Percentiles rank a stretch among this genome's conserved stretches.
Evolutionary conservation across 2,888 invertebrate genomes (phyloP).

Genomic region (Cynaeus angustus): DNA sequence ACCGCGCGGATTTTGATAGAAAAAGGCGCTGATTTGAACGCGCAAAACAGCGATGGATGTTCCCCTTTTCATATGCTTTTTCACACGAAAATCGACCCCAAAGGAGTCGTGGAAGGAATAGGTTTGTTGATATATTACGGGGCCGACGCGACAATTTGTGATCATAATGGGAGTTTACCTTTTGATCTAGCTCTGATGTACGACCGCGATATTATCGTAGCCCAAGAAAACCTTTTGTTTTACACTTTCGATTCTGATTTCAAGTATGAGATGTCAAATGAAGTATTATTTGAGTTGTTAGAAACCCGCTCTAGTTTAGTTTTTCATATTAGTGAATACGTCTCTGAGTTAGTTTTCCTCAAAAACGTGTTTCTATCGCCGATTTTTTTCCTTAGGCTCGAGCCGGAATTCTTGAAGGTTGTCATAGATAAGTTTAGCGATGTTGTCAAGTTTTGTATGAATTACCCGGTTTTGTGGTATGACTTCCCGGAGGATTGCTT

Average conservation of each 20-base stretch:
- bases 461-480: background rate
- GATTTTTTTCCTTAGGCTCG: background rate
- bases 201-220: background rate
- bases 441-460: background rate
- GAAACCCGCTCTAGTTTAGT: background rate
- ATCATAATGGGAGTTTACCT: constrained; percentile 6
- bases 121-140: constrained; percentile 17
- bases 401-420: constrained; percentile 4
- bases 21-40: constrained; percentile 23
- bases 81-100: constrained; percentile 6
- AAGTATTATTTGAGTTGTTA: constrained; percentile 12
- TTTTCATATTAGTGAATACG: background rate
- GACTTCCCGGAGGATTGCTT: background rate
- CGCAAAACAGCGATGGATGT: constrained; percentile 6
- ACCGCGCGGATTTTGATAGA: constrained; percentile 1
- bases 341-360: background rate
- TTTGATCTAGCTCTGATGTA: constrained; percentile 19
- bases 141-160: constrained; percentile 9
- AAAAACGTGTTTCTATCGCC: background rate
- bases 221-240: constrained; percentile 7
- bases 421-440: constrained; percentile 12
- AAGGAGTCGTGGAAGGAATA: constrained; percentile 8
- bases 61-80: constrained; percentile 27
- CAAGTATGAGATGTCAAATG: background rate
- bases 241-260: constrained; percentile 6